Percentiles rank a stretch among this genome's conserved stretches.
Conservation (phyloP, 2,797 vertebrate species). For the Myotis daubentonii region DNA sequence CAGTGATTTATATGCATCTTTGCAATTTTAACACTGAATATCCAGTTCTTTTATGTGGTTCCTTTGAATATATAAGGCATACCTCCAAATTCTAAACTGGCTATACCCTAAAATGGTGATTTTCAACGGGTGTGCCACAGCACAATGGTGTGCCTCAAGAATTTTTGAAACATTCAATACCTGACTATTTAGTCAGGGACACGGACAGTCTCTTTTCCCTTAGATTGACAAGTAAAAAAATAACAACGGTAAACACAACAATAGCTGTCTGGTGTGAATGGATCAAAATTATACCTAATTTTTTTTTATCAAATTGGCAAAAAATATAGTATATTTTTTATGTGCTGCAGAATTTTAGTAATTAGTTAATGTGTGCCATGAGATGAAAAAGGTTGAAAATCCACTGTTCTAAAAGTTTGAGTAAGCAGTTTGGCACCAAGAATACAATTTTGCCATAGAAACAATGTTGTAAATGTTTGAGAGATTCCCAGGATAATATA, state of each 20-base stretch:
- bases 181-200: neutral
- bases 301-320: neutral
- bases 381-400: neutral
- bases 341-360: neutral
- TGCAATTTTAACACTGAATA: neutral
- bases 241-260: neutral
- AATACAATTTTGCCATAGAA: neutral
- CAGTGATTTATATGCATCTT: neutral
- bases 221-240: neutral
- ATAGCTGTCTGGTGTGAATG: neutral
- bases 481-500: neutral
- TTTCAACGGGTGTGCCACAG: neutral
- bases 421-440: too few species aligned
- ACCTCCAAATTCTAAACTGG: neutral
- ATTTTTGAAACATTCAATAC: neutral
- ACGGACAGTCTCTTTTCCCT: neutral
- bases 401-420: neutral
- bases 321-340: neutral
- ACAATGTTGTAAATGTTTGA: neutral
- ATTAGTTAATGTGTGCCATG: neutral
- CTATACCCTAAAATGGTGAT: neutral
- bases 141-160: neutral
- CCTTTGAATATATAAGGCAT: neutral
- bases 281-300: neutral
- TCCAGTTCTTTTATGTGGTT: neutral